Base-by-base conservation (phyloP, 2,113 vertebrate genomes). In the Cercocebus atys region DNA sequence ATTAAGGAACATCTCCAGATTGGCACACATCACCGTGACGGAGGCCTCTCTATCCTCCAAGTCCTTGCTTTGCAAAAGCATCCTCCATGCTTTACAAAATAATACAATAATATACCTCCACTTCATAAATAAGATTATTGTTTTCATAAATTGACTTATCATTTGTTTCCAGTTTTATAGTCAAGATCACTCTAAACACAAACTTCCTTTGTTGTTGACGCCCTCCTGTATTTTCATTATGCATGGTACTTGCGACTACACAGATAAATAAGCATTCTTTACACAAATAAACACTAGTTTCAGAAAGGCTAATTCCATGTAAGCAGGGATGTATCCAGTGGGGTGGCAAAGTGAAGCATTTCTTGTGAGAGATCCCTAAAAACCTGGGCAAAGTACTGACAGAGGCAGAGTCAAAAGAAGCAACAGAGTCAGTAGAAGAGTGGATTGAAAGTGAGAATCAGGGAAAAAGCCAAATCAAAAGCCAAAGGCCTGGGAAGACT, bases 1-100 rank as follows among this genome's bases (percentile, higher is more conserved):
- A 2, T 45, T 84, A 79, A 88, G 38, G 7, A 61, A 66, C 14
- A 52, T 79, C 8, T 90, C 30, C 20, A 45, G 23, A 43, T 38
- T 61, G 22, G 2, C 35, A 57, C n/a, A 23, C 3, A 17, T 0
- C 14, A 11, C 43, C 3, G 0, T 43, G 5, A 8, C 73, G 16
- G 50, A 40, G 5, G 32, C 81, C 20, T 76, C n/a, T 32, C 50
- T 83, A 3, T 11, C 38, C 20, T 52, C n/a, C 25, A 82, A 61
- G 25, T n/a, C 4, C 59, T 38, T 64, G 17, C 7, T 59, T 94
- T 52, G 64, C 25, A 66, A 38, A 80, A 86, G 27, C 27, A 64
- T 64, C 27, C 61, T 40, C 3, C 66, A 50, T 61, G 25, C 12
- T 45, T 92, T 59, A 70, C 25, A 73, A 38, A 80, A 90, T 79